phyloP scores from a whole-genome alignment of 1,140 invertebrate species.

The Monomorium pharaonis region DNA sequence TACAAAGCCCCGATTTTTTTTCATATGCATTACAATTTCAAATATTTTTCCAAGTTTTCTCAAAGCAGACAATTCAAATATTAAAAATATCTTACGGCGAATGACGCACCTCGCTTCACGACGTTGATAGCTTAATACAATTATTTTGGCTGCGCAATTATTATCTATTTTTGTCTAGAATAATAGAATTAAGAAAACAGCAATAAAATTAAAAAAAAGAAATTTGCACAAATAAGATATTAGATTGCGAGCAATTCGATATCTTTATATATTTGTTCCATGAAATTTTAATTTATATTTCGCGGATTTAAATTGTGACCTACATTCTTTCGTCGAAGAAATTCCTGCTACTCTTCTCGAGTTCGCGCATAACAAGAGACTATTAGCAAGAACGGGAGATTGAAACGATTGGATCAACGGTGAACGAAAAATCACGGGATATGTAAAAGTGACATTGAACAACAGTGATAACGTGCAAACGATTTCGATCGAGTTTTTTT shows the following conservation, averaged over 20 bases:
- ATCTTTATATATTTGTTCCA: neutral
- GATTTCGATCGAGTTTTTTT: constrained; percentile 11
- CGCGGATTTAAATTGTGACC: neutral
- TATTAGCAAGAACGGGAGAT: neutral
- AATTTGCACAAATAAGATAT: too few species aligned
- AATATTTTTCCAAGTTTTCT: neutral
- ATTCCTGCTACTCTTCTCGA: neutral
- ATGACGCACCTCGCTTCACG: too few species aligned
- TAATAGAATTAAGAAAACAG: too few species aligned
- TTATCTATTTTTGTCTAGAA: too few species aligned
- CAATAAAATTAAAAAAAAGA: too few species aligned
- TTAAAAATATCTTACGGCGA: neutral
- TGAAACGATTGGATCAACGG: neutral
- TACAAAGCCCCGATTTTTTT: neutral
- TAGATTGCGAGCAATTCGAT: neutral
- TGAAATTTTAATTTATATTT: constrained; percentile 28
- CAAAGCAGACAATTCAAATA: neutral
- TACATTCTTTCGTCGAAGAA: neutral
- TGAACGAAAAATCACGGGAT: neutral
- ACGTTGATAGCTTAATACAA: too few species aligned
- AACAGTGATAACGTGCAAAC: neutral
- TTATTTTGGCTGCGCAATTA: too few species aligned
- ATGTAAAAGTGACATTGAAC: neutral
- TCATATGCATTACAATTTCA: neutral
- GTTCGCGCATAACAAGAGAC: neutral